These are phyloP conservation scores for Hyperoplus immaculatus DNA, from an alignment of 2,797 vertebrate species.

Conservation along the genomic window DNA sequence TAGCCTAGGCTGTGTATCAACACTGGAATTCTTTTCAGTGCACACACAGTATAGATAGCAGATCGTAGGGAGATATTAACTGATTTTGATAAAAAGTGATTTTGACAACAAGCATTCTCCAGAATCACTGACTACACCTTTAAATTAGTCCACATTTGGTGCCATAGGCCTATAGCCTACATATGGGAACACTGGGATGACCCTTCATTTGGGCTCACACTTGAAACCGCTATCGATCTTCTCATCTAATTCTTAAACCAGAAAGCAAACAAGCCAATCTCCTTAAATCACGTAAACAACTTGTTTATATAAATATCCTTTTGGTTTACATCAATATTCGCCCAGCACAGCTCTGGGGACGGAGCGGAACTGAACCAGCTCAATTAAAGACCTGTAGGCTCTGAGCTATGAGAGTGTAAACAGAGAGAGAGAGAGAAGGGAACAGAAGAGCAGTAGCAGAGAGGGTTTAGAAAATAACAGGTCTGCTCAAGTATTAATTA, in stretches of 20 bases:
- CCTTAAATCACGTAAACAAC: neutral
- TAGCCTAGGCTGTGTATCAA: too few species aligned
- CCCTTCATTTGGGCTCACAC: too few species aligned
- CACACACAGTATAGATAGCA: too few species aligned
- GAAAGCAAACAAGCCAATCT: neutral
- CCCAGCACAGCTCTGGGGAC: conserved; percentile 20
- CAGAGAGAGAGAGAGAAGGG: neutral
- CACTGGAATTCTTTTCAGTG: too few species aligned
- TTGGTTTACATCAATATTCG: conserved; percentile 33
- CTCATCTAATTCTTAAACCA: neutral
- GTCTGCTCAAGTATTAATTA: conserved; percentile 68
- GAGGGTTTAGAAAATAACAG: conserved; percentile 37
- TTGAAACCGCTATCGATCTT: neutral
- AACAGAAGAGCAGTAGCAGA: conserved; percentile 41
- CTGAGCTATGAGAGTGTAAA: conserved; percentile 29
- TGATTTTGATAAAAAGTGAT: too few species aligned
- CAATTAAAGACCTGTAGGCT: conserved; percentile 33
- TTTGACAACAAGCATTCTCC: too few species aligned
- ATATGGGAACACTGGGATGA: too few species aligned
- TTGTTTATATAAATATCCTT: conserved; percentile 27
- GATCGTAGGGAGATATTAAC: too few species aligned
- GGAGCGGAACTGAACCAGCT: conserved; percentile 5
- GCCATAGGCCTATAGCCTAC: too few species aligned
- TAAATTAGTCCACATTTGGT: too few species aligned
- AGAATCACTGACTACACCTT: too few species aligned